Evolutionary conservation across 2,888 invertebrate species (phyloP), one percentile per base, ranked within the genome.

Genomic region (Phengaris alcon): DNA sequence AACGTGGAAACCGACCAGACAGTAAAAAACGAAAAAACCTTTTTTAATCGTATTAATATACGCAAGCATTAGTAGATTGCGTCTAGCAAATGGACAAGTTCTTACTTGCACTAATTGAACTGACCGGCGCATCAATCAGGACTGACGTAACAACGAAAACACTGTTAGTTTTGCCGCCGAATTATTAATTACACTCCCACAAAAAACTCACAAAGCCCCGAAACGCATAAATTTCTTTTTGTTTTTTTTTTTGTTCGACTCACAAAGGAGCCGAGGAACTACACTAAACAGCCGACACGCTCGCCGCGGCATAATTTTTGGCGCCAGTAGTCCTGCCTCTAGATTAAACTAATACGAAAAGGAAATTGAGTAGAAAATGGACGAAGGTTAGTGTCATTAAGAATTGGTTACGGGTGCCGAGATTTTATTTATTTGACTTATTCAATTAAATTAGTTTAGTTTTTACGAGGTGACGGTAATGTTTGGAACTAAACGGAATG

Each of bases 81-180:
- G 73, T 68, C 76, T 73, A 76, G 73, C 68, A 51, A 52, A 74
- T 76, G 73, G 44, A 68, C 69, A 68, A 68, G 74, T 75, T 72
- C 59, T 75, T 48, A 77, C 78, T 78, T 78, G 79, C 79, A 83
- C 87, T 89, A 90, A 90, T 88, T 86, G 87, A 75, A 76, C 80
- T 79, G 79, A 78, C 82, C 78, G 77, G 79, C 82, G 82, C 91
- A 93, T 93, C 91, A 91, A 93, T 93, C 93, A 93, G 64, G 35
- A 9, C 82, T 83, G 88, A 86, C 86, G 86, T 84, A 84, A 88
- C 88, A 90, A 91, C 92, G 88, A 93, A 92, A 93, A 93, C 93
- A 93, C 93, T 94, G 94, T 94, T 94, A 93, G 94, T 93, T 94
- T 94, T 93, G 93, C 94, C 93, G 93, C 93, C 91, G 92, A 93